Evolutionary conservation across 2,888 invertebrate species (phyloP), one percentile per base, ranked within the genome.

Genomic region (Macropis europaea): DNA sequence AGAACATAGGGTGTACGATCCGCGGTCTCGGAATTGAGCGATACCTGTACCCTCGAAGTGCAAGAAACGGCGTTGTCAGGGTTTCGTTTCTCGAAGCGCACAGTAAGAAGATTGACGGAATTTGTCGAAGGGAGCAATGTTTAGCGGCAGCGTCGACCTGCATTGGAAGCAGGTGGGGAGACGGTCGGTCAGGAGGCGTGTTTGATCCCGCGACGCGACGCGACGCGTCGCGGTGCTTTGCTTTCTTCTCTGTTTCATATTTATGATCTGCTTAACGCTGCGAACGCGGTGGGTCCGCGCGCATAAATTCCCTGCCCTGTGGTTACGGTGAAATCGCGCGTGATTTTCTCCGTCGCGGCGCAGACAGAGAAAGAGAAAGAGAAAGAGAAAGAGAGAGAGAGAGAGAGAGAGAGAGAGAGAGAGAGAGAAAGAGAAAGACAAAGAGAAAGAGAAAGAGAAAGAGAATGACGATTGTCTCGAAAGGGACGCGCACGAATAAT

Each of bases 251-350:
- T 69, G 42, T 40, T 77, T 68, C 77, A 73, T 77, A 76, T 76
- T 77, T 77, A 76, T 68, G 77, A 77, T 56, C 56, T 43, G 48
- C 48, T 62, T 53, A 52, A 45, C 59, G 50, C 43, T 30, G 24
- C 38, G 66, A 64, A 61, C 19, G 43, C 38, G 52, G 36, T 24
- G 30, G 47, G 36, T 59, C 63, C 4, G 28, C 53, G 56, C 52
- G 76, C 76, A 80, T 80, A 78, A 72, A 80, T 80, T 73, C 67
- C 69, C 50, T 81, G 73, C 52, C 57, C 72, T 76, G 74, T 76
- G 71, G 73, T 77, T 77, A 77, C 62, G 77, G 74, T 74, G 77
- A 77, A 77, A 77, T 77, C 77, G 61, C 43, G 57, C 66, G 40
- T 36, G 54, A 70, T 76, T 74, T 52, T 66, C 75, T 69, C 17